Conservation (phyloP, 2,113 vertebrate genomes). For the Cinclus mexicanus region DNA sequence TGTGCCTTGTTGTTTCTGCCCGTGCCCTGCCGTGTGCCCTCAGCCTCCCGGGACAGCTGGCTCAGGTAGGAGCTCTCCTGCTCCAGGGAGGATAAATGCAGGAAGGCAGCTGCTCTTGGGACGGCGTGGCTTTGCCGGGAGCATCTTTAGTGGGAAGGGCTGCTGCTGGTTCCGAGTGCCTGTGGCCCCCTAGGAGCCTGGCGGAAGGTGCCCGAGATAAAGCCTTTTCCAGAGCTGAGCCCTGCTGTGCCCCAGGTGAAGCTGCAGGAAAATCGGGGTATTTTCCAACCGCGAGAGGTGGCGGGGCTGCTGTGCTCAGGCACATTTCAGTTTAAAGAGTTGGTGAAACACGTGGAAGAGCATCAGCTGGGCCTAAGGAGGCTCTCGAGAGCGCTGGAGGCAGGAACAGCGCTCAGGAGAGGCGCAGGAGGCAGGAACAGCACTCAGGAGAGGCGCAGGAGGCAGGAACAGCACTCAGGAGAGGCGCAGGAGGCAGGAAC, state of each 20-base stretch:
- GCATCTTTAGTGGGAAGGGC: rapidly evolving
- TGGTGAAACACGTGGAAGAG: not conserved
- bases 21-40: not conserved
- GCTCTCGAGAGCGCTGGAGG: not conserved
- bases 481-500: rapidly evolving
- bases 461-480: rapidly evolving
- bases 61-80: not conserved
- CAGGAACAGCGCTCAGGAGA: rapidly evolving
- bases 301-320: rapidly evolving
- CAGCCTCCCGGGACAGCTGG: not conserved
- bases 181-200: rapidly evolving
- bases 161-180: rapidly evolving
- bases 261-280: rapidly evolving
- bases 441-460: rapidly evolving
- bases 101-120: rapidly evolving
- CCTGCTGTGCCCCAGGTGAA: too few species aligned
- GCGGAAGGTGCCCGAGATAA: rapidly evolving
- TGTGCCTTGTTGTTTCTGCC: rapidly evolving
- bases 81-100: not conserved
- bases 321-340: rapidly evolving
- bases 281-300: not conserved
- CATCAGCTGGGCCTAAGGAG: rapidly evolving
- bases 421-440: too few species aligned
- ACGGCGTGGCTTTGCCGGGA: rapidly evolving
- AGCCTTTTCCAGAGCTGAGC: rapidly evolving